These are phyloP conservation scores for Leptopilina drosophilae DNA, from an alignment of 2,888 invertebrate species.

Conservation along the genomic window DNA sequence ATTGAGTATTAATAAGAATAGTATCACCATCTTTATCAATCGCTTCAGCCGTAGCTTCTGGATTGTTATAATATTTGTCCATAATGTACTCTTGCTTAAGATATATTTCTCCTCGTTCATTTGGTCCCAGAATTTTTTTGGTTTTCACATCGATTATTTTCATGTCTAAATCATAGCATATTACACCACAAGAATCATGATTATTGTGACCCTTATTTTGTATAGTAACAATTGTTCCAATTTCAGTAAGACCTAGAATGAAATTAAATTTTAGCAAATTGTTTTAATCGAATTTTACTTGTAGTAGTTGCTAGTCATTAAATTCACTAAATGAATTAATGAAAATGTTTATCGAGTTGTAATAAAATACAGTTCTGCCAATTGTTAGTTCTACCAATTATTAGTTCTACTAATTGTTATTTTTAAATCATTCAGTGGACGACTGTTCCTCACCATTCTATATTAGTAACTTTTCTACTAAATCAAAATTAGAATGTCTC, in stretches of 20 bases:
- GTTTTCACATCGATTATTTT: slow-evolving; percentile 59
- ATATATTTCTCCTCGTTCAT: slow-evolving; percentile 57
- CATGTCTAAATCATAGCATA: slow-evolving; percentile 49
- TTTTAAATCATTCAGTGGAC: too few species aligned
- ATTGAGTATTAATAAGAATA: background rate
- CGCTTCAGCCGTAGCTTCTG: slow-evolving; percentile 52
- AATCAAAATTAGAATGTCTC: background rate
- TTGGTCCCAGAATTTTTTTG: slow-evolving; percentile 54
- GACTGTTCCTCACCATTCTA: too few species aligned
- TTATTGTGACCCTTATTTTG: slow-evolving; percentile 53
- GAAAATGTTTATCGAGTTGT: too few species aligned
- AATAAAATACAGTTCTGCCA: too few species aligned
- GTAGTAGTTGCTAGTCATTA: too few species aligned
- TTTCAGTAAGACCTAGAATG: slow-evolving; percentile 66
- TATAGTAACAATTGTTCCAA: slow-evolving; percentile 48
- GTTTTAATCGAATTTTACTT: too few species aligned
- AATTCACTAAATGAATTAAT: too few species aligned
- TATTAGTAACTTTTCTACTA: too few species aligned
- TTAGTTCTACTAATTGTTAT: too few species aligned
- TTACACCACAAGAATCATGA: slow-evolving; percentile 57
- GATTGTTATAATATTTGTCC: slow-evolving; percentile 57
- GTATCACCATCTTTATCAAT: slow-evolving; percentile 60
- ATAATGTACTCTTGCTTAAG: slow-evolving; percentile 57
- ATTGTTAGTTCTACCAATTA: too few species aligned
- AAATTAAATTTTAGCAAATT: background rate